Percentiles rank a stretch among this genome's conserved stretches.
Evolutionary conservation across 2,797 vertebrate species (phyloP).

Genomic region (Leucoraja ocellata): DNA sequence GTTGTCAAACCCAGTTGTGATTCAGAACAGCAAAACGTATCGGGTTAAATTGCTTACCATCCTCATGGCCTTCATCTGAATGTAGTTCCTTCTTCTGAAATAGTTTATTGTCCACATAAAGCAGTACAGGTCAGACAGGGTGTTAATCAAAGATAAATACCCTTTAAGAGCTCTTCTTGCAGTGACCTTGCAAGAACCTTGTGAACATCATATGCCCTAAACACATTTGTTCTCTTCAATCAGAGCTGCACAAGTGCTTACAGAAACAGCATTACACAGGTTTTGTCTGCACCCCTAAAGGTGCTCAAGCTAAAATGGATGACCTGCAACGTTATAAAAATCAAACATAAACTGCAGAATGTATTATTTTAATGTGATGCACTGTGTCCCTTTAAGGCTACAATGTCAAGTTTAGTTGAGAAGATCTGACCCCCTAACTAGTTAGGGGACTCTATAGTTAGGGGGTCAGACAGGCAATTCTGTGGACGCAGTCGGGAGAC

Average conservation of each 20-base stretch:
- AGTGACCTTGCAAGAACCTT: neutral
- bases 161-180: neutral
- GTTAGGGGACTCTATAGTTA: too few relatives aligned
- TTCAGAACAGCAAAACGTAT: constrained; percentile 12
- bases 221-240: neutral
- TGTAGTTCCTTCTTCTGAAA: neutral
- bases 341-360: neutral
- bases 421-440: neutral
- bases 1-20: constrained; percentile 10
- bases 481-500: too few relatives aligned
- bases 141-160: constrained; percentile 19
- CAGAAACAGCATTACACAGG: neutral
- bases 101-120: neutral
- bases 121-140: neutral
- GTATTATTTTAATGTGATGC: neutral
- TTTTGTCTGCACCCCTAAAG: neutral
- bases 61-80: neutral
- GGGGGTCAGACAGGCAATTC: too few relatives aligned
- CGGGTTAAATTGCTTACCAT: constrained; percentile 11
- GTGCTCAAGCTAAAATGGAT: neutral
- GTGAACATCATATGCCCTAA: neutral
- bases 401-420: neutral
- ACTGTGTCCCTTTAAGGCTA: neutral
- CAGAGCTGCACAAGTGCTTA: too few relatives aligned
- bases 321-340: neutral